phyloP scores from a whole-genome alignment of 2,888 invertebrate genomes.

The Ditylenchus weischeri region DNA sequence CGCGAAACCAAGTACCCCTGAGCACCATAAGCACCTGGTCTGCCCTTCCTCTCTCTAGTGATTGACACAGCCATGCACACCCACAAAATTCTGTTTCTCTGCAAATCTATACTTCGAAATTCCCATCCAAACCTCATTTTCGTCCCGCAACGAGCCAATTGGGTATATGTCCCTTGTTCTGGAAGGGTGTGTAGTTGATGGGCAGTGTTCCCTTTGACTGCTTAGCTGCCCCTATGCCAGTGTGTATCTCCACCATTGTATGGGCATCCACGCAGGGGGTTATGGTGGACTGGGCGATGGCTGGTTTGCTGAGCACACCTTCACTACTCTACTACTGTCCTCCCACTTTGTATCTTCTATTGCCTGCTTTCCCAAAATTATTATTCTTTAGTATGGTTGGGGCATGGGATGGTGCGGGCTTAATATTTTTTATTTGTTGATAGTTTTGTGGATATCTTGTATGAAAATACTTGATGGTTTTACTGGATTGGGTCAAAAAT shows the following conservation, averaged over 20 bases:
- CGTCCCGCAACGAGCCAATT: not conserved
- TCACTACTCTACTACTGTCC: slow-evolving; percentile 7
- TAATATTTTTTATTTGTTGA: too few species aligned
- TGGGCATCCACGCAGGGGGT: slow-evolving; percentile 2
- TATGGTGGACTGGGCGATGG: not conserved
- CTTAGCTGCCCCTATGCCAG: slow-evolving; percentile 4
- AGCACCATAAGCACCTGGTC: too few species aligned
- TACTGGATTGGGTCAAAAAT: too few species aligned
- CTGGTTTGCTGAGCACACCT: not conserved
- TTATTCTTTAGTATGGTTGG: not conserved
- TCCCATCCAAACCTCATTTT: not conserved
- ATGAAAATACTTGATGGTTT: not conserved
- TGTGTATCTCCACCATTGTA: not conserved
- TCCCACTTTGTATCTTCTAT: not conserved
- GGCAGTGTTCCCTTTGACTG: not conserved
- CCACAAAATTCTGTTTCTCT: too few species aligned
- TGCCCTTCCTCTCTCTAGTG: too few species aligned
- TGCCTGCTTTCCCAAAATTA: not conserved
- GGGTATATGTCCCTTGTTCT: not conserved
- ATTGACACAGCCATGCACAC: too few species aligned
- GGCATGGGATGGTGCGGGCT: too few species aligned
- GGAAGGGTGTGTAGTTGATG: not conserved
- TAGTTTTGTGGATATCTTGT: not conserved
- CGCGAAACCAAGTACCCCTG: too few species aligned
- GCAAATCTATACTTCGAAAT: too few species aligned